These are phyloP conservation scores for Hirundichthys speculiger DNA, from an alignment of 2,113 vertebrate species.

Conservation along the genomic window DNA sequence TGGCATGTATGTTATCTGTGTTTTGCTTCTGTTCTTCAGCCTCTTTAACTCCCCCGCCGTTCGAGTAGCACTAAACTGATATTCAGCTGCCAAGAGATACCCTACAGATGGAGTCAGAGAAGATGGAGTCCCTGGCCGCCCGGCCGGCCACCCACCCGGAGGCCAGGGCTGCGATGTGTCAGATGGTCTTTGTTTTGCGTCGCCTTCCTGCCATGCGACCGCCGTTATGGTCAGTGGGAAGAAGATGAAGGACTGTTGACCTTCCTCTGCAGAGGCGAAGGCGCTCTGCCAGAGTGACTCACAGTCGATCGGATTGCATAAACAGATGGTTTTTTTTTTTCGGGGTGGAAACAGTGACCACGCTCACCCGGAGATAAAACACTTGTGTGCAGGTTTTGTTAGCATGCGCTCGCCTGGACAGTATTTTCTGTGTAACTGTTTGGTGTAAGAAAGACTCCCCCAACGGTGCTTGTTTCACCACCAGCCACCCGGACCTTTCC, in stretches of 20 bases:
- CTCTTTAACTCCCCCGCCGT: slow-evolving; percentile 23
- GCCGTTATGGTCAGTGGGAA: slow-evolving; percentile 43
- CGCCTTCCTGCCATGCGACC: slow-evolving; percentile 38
- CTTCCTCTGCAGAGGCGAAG: slow-evolving; percentile 25
- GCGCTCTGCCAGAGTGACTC: slow-evolving; percentile 33
- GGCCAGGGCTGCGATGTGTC: slow-evolving; percentile 43
- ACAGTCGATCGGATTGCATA: slow-evolving; percentile 35
- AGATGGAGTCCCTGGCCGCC: neutral
- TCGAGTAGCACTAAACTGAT: slow-evolving; percentile 20
- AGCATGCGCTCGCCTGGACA: slow-evolving; percentile 27
- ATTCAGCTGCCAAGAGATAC: slow-evolving; percentile 20
- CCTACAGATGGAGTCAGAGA: slow-evolving; percentile 13
- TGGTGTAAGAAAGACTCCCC: slow-evolving; percentile 8
- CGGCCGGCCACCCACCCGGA: slow-evolving; percentile 62
- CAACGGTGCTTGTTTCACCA: slow-evolving; percentile 4
- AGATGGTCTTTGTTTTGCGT: slow-evolving; percentile 56
- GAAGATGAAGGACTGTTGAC: slow-evolving; percentile 50
- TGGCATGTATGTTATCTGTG: slow-evolving; percentile 20
- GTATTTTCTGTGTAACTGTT: slow-evolving; percentile 22
- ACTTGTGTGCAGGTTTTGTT: slow-evolving; percentile 31
- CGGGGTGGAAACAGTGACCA: slow-evolving; percentile 16
- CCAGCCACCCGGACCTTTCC: slow-evolving; percentile 1
- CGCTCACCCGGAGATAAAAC: slow-evolving; percentile 34
- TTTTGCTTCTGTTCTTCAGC: slow-evolving; percentile 8
- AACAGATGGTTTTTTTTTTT: slow-evolving; percentile 60